Evolutionary conservation across 2,888 invertebrate species (phyloP).

Genomic region (Metallyticus violacea): DNA sequence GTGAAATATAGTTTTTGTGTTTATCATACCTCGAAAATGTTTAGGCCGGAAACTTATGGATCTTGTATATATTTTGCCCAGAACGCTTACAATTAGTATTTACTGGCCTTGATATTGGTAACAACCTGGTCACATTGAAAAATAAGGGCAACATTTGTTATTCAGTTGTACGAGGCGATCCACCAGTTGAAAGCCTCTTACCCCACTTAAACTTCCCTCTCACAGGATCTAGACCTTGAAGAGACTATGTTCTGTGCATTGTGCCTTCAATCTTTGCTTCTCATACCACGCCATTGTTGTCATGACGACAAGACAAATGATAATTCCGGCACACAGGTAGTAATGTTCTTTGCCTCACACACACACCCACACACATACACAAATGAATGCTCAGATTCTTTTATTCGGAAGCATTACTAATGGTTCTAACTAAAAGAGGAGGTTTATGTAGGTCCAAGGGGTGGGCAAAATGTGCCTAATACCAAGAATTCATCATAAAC

Average conservation of each 20-base stretch:
- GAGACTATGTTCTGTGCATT: not conserved
- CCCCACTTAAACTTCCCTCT: not conserved
- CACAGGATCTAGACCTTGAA: not conserved
- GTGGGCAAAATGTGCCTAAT: not conserved
- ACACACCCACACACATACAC: constrained; percentile 1
- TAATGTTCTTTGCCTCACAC: not conserved
- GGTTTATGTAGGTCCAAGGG: not conserved
- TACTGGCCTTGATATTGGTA: no score
- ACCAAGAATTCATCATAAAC: no score
- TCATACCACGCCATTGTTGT: not conserved
- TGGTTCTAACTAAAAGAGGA: no score
- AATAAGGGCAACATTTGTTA: not conserved
- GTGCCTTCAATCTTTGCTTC: not conserved
- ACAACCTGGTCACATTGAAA: no score
- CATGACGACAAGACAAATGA: constrained; percentile 8
- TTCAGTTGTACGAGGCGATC: not conserved
- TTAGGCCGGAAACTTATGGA: no score
- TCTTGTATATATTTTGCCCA: no score
- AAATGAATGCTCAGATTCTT: not conserved
- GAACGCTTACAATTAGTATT: no score
- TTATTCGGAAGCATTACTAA: not conserved
- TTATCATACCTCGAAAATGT: no score
- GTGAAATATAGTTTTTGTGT: no score
- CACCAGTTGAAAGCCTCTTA: not conserved
- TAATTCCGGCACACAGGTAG: not conserved